Base-by-base conservation (phyloP, 2,888 invertebrate species). In the Eupithecia pulchellata region DNA sequence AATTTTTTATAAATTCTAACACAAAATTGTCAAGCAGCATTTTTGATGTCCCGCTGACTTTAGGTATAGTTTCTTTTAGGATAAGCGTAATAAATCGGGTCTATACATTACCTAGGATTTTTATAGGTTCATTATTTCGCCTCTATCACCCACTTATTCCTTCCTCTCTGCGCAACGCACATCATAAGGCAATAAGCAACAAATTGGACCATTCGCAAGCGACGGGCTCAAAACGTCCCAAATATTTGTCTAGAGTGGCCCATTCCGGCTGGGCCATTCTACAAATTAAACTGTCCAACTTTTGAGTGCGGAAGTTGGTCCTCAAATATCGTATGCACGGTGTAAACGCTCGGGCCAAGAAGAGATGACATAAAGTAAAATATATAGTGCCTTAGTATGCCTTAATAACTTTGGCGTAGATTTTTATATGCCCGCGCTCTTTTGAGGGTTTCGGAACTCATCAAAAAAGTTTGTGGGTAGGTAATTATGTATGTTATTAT, bases 271-370 rank as follows among this genome's bases (percentile, higher is more conserved):
- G 32, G 39, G 57, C 69, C 61, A 52, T 65, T 65, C 65, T 17
- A 65, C 68, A 69, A 69, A 69, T 69, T 65, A 69, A 69, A 71
- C 71, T 34, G 63, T 20, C 65, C 67, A 74, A 74, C 72, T 74
- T 74, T 68, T 67, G 34, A 69, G 67, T 57, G 57, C 42, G 58
- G 69, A 74, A 64, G 69, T 74, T 66, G 57, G 42, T 25, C 63
- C 60, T 72, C n/a, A 20, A 61, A 57, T 57, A 57, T 57, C 17
- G 14, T 0, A n/a, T 61, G 25, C 34, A 61, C 32, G 61, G 61
- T 32, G 32, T 20, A 14, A 34, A 34, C 34, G 20, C 1, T 61
- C 34, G 61, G 36, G 17, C 61, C 61, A 34, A n/a, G n/a, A n/a
- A n/a, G n/a, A n/a, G n/a, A n/a, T n/a, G n/a, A n/a, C n/a, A n/a